phyloP scores from a whole-genome alignment of 1,140 invertebrate genomes.

The Bombus ignitus region DNA sequence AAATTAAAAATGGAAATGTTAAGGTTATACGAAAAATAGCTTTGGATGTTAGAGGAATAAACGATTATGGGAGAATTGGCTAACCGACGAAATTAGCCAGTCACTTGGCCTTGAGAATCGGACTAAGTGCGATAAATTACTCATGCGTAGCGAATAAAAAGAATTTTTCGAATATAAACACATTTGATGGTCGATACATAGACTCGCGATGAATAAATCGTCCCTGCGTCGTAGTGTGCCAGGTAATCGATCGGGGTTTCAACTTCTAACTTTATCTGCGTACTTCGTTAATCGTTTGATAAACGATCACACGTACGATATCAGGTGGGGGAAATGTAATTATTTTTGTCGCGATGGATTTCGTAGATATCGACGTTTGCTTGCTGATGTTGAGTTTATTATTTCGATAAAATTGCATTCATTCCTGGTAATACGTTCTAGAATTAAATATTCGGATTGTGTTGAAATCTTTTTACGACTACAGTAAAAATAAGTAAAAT shows the following conservation, averaged over 20 bases:
- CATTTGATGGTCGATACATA: neutral
- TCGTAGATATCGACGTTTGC: slow-evolving; percentile 24
- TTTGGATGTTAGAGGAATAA: neutral
- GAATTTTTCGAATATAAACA: neutral
- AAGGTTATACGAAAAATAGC: neutral
- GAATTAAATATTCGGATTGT: neutral
- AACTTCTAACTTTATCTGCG: neutral
- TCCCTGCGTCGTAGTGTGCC: neutral
- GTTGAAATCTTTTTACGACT: neutral
- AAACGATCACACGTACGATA: neutral
- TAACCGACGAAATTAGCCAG: slow-evolving; percentile 55
- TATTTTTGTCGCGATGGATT: slow-evolving; percentile 17
- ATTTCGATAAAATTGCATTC: neutral
- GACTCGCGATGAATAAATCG: neutral
- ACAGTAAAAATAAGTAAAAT: neutral
- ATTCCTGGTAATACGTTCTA: neutral
- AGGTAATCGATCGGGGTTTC: slow-evolving; percentile 39
- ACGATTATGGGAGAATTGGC: slow-evolving; percentile 28
- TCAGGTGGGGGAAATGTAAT: neutral
- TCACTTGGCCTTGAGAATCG: slow-evolving; percentile 51
- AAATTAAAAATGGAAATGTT: neutral
- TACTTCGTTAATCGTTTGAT: slow-evolving; percentile 12
- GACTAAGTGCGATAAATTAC: slow-evolving; percentile 57
- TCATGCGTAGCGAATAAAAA: slow-evolving; percentile 21
- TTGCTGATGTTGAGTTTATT: neutral